Evolutionary conservation across 1,140 invertebrate species (phyloP).

Genomic region (Nebria ingens): DNA sequence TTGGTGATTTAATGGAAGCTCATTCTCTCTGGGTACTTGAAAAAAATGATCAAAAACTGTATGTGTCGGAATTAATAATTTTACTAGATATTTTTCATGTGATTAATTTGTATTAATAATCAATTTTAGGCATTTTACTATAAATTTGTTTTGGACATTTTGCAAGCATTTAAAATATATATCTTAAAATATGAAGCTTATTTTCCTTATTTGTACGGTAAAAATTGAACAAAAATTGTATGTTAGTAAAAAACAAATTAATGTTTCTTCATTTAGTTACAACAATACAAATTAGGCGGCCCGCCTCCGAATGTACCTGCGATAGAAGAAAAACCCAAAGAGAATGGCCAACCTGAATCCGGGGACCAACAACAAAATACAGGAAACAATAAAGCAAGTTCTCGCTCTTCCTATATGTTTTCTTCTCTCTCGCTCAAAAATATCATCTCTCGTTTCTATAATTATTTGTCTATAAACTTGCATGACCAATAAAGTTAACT

Average conservation of each 20-base stretch:
- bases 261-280: slow-evolving; percentile 43
- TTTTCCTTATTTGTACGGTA: neutral
- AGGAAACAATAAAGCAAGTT: slow-evolving; percentile 8
- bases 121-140: neutral
- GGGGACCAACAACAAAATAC: slow-evolving; percentile 37
- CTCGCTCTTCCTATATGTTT: neutral
- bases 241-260: neutral
- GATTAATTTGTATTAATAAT: neutral
- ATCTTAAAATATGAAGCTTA: neutral
- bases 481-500: too few relatives aligned
- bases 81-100: neutral
- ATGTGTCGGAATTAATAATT: neutral
- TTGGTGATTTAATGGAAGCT: too few relatives aligned
- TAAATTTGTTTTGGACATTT: neutral
- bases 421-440: neutral
- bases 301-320: slow-evolving; percentile 39
- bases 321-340: slow-evolving; percentile 54
- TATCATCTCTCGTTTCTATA: neutral
- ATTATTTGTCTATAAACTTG: neutral
- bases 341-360: slow-evolving; percentile 55
- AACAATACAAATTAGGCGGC: slow-evolving; percentile 64
- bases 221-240: neutral
- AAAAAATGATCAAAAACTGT: too few relatives aligned
- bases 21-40: too few relatives aligned
- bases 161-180: neutral